Evolutionary conservation across 2,888 invertebrate species (phyloP).

Genomic region (Eurytoma adleriae): DNA sequence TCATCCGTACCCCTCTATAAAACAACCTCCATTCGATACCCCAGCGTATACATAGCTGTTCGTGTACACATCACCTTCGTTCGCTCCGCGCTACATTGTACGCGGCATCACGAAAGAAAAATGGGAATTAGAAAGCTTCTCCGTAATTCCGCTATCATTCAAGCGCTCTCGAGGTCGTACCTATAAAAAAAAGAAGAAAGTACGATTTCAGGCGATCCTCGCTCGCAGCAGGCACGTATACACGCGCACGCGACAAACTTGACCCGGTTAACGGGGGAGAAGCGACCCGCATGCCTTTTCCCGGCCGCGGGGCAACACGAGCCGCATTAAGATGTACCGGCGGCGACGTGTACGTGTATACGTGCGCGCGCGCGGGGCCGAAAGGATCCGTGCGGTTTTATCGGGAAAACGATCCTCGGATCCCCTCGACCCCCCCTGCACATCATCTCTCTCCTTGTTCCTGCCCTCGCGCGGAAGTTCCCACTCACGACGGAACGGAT

Average conservation of each 20-base stretch:
- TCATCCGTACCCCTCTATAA: conserved; percentile 4
- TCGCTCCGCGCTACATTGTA: neutral
- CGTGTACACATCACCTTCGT: neutral
- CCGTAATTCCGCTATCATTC: too few relatives aligned
- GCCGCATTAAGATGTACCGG: neutral
- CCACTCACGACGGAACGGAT: neutral
- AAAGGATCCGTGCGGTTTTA: conserved; percentile 1
- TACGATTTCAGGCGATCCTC: conserved; percentile 4
- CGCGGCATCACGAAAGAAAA: too few relatives aligned
- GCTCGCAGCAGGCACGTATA: neutral
- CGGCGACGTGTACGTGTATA: neutral
- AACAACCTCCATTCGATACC: neutral
- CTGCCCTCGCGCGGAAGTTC: neutral
- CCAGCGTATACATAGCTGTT: neutral
- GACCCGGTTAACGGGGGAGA: conserved; percentile 20
- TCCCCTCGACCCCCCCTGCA: neutral
- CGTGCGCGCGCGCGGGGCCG: neutral
- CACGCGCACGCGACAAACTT: conserved; percentile 21
- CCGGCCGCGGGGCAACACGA: neutral
- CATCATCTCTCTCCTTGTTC: neutral
- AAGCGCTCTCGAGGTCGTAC: neutral
- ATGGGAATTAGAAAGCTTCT: too few relatives aligned
- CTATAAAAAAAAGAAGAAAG: neutral
- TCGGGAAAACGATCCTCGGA: conserved; percentile 8
- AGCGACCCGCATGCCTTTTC: neutral